Evolutionary conservation across 2,888 invertebrate genomes (phyloP), one percentile per base, ranked within the genome.

Genomic region (Platyscelio sp.): DNA sequence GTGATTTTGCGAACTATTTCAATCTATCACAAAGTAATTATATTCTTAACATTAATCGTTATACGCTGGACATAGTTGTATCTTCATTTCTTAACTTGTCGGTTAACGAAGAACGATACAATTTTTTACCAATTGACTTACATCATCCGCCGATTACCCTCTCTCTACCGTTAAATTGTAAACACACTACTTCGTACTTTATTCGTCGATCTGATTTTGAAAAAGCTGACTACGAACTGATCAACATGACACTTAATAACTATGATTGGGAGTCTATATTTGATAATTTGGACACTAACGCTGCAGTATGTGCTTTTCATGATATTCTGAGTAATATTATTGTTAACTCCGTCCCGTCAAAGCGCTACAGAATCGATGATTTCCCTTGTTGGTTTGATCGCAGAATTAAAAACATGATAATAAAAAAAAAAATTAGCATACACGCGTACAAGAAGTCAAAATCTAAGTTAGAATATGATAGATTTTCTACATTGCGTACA

Each of bases 331-430:
- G n/a, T 3, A 4, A 27, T 29, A 58, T 58, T 29, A 27, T 29
- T 18, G 18, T 1, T 24, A 4, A 11, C 15, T 29, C 18, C 13
- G 29, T 58, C 18, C 56, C 56, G 1, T 29, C 18, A 18, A 58
- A 29, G 15, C 18, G 18, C 11, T 29, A 7, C 13, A 58, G 6
- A 58, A 18, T 58, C 9, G 56, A 58, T 24, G n/a, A 27, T 18
- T 58, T 58, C 18, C 56, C 56, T 5, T n/a, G 27, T 29, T 58
- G 56, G 29, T 58, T 58, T n/a, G 56, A 58, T 18, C 27, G 27
- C 7, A 29, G 20, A 29, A 58, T 58, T 7, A 58, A 58, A 18
- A 22, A 58, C n/a, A 4, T 58, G n/a, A 29, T 58, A 58, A 4
- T n/a, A 29, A 29, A 18, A 58, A 29, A 26, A 58, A 58, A 29